A percentile compares a stretch with the other conserved stretches of the same genome.
These are phyloP conservation scores for Anorthoa munda DNA, from an alignment of 2,888 invertebrate species.

Conservation along the genomic window DNA sequence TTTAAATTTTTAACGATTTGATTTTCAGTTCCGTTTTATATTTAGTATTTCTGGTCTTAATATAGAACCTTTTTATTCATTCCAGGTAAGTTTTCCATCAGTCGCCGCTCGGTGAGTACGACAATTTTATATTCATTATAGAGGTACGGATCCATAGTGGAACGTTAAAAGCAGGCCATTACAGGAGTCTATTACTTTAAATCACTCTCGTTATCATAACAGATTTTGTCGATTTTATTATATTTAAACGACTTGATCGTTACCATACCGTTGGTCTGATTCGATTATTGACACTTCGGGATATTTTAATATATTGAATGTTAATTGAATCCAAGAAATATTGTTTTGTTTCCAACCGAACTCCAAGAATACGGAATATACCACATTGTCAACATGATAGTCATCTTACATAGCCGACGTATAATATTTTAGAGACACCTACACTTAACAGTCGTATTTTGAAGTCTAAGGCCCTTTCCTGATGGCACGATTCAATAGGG, in stretches of 20 bases:
- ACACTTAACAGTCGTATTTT: not conserved
- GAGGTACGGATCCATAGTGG: constrained; percentile 40
- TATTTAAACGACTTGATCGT: constrained; percentile 62
- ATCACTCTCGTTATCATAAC: constrained; percentile 62
- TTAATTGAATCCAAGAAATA: constrained; percentile 1
- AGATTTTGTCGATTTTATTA: constrained; percentile 61
- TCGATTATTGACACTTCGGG: constrained; percentile 24
- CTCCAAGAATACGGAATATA: constrained; percentile 4
- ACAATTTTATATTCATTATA: constrained; percentile 63
- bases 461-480: too few relatives aligned
- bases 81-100: constrained; percentile 69
- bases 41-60: constrained; percentile 34
- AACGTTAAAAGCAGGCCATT: constrained; percentile 62
- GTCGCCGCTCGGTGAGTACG: constrained; percentile 65
- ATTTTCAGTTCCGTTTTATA: not conserved
- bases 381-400: constrained; percentile 18
- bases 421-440: constrained; percentile 28
- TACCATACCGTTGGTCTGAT: constrained; percentile 29
- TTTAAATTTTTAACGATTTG: constrained; percentile 21
- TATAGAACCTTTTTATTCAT: constrained; percentile 53
- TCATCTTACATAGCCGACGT: not conserved
- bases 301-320: constrained; percentile 16
- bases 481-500: too few relatives aligned
- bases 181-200: constrained; percentile 63
- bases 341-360: not conserved